Evolutionary conservation across 2,888 invertebrate genomes (phyloP), one percentile per base, ranked within the genome.

Genomic region (Nemapogon koenigi): DNA sequence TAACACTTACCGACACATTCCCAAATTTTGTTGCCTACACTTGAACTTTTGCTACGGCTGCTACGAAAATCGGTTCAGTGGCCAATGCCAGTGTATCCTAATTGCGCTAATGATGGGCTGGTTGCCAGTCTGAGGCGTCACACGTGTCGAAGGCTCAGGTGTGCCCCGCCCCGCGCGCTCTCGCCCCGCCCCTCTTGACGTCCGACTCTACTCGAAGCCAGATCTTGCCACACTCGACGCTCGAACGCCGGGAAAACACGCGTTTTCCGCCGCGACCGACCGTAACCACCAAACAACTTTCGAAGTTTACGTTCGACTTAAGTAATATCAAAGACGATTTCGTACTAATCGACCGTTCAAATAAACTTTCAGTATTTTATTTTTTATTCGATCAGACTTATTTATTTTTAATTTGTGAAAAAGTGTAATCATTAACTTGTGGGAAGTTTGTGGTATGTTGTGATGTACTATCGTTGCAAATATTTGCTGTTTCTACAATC

Each of bases 181-280:
- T n/a, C n/a, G n/a, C n/a, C n/a, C n/a, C n/a, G 14, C 16, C n/a
- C n/a, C n/a, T n/a, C n/a, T n/a, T n/a, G n/a, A n/a, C n/a, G n/a
- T n/a, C n/a, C n/a, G n/a, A n/a, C n/a, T n/a, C 29, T 15, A 14
- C 29, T 29, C 29, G 29, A 14, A 16, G 29, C 15, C 14, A n/a
- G n/a, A n/a, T n/a, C 69, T 66, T 66, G 64, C 70, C 67, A 67
- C 71, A 75, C 69, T 75, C 73, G 68, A 71, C 72, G 75, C 68
- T 59, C 65, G 78, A 68, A 68, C 66, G 73, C 71, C 68, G 78
- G 73, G 72, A 72, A 76, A 76, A 70, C 63, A 71, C 69, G 66
- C 64, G 68, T 69, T 75, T 73, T 73, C 70, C 73, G 61, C 58
- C 68, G 72, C 68, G 71, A 48, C 57, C 52, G 50, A 44, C 48